These are phyloP conservation scores for Knipowitschia caucasica DNA, from an alignment of 2,797 vertebrate genomes.

Conservation along the genomic window DNA sequence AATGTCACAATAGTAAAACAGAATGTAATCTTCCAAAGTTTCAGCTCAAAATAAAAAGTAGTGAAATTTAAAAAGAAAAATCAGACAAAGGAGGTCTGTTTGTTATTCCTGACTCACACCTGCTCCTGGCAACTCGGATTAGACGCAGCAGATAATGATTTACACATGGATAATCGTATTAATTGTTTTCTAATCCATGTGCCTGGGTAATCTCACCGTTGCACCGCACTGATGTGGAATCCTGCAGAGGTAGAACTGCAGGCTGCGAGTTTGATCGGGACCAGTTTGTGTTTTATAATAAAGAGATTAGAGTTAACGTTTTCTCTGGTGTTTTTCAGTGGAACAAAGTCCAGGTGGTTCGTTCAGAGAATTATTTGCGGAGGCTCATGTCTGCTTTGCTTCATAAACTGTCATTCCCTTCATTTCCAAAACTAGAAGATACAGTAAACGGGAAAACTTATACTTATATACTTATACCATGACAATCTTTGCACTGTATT, in stretches of 20 bases:
- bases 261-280: conserved; percentile 29
- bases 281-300: conserved; percentile 11
- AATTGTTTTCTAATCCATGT: conserved; percentile 46
- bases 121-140: conserved; percentile 28
- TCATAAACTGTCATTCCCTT: too few relatives aligned
- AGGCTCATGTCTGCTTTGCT: background rate
- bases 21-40: too few relatives aligned
- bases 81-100: background rate
- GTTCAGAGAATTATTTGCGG: background rate
- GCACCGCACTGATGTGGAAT: conserved; percentile 40
- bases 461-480: too few relatives aligned
- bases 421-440: too few relatives aligned
- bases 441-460: too few relatives aligned
- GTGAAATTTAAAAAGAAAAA: background rate
- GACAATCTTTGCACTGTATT: too few relatives aligned
- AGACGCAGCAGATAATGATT: conserved; percentile 30
- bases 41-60: background rate
- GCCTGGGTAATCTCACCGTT: conserved; percentile 48
- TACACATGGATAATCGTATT: conserved; percentile 50
- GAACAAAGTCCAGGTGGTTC: background rate
- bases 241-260: conserved; percentile 24
- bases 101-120: conserved; percentile 6
- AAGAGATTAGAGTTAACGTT: conserved; percentile 5
- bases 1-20: too few relatives aligned
- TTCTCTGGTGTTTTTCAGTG: background rate